Percentiles rank a stretch among this genome's conserved stretches.
phyloP scores from a whole-genome alignment of 35 echinoderm and acorn worm species.

The Acanthaster planci region DNA sequence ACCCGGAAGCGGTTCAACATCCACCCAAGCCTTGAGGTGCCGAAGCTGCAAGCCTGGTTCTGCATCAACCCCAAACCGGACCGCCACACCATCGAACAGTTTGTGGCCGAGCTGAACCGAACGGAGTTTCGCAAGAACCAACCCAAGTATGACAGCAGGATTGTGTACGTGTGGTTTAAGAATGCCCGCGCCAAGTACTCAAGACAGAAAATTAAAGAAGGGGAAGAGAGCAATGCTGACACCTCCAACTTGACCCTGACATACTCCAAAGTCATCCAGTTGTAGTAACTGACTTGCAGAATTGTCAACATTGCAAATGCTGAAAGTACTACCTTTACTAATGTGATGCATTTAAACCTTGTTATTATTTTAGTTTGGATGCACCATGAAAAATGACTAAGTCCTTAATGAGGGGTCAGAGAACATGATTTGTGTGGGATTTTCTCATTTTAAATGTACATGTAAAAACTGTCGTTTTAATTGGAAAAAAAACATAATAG shows the following conservation, averaged over 20 bases:
- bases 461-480: too few relatives aligned
- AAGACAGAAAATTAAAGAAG: slow-evolving; percentile 20
- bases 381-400: too few relatives aligned
- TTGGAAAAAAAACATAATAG: too few relatives aligned
- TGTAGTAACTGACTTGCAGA: not conserved
- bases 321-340: not conserved
- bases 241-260: slow-evolving; percentile 10
- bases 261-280: slow-evolving; percentile 2
- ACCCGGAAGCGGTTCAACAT: slow-evolving; percentile 92
- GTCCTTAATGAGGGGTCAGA: too few relatives aligned
- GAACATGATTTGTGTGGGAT: too few relatives aligned
- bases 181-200: slow-evolving; percentile 89
- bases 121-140: slow-evolving; percentile 74
- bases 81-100: slow-evolving; percentile 74
- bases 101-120: slow-evolving; percentile 79
- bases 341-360: not conserved
- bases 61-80: slow-evolving; percentile 77
- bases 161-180: slow-evolving; percentile 98
- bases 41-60: slow-evolving; percentile 92
- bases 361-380: not conserved
- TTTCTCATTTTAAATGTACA: too few relatives aligned
- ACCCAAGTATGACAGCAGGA: slow-evolving; percentile 79
- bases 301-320: not conserved
- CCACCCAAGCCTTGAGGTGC: slow-evolving; percentile 81
- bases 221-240: not conserved